A percentile compares a stretch with the other conserved stretches of the same genome.
phyloP scores from a whole-genome alignment of 2,888 invertebrate genomes.

The Ecdyonurus torrentis region DNA sequence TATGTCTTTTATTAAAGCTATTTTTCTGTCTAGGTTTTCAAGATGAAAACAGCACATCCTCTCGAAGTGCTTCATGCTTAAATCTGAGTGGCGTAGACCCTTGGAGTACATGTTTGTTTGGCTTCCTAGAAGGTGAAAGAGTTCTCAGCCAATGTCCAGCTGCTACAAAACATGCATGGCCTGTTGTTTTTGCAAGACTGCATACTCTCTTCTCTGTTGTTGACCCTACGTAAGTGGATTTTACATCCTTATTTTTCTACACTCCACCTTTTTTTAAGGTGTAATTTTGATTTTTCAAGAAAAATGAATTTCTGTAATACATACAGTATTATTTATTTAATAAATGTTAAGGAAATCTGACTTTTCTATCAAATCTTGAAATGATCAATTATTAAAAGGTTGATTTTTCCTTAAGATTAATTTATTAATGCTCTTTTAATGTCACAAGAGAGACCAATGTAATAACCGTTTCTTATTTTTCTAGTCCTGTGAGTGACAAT shows the following conservation, averaged over 20 bases:
- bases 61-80: conserved; percentile 32
- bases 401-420: too few species aligned
- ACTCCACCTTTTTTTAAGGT: background rate
- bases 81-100: conserved; percentile 57
- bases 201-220: conserved; percentile 83
- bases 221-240: conserved; percentile 73
- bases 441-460: too few species aligned
- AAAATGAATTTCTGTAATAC: background rate
- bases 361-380: background rate
- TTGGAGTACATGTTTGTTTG: conserved; percentile 81
- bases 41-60: conserved; percentile 30
- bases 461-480: too few species aligned
- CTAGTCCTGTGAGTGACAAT: conserved; percentile 90
- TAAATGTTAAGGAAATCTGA: background rate
- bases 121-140: conserved; percentile 68
- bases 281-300: too few species aligned
- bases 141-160: conserved; percentile 70
- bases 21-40: conserved; percentile 27
- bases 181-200: conserved; percentile 78
- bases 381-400: too few species aligned
- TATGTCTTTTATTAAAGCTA: too few species aligned
- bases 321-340: background rate
- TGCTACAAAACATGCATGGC: conserved; percentile 87
- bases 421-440: too few species aligned
- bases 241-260: background rate